Conservation (phyloP, 2,888 invertebrate genomes). For the Empis stercorea region DNA sequence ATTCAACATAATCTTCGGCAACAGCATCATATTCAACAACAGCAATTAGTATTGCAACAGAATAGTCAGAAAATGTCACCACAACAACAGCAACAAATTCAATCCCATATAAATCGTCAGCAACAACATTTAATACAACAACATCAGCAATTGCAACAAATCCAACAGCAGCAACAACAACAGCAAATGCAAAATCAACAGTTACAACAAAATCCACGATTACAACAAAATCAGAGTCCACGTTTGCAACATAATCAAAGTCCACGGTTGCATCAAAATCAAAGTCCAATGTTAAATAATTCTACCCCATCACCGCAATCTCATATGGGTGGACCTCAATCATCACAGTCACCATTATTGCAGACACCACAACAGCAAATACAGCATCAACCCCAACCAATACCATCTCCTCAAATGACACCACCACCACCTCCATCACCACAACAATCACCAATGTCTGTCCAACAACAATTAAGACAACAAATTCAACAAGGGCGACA, state of each 20-base stretch:
- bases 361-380: slow-evolving; percentile 1
- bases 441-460: slow-evolving; percentile 18
- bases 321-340: slow-evolving; percentile 29
- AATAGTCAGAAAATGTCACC: slow-evolving; percentile 5
- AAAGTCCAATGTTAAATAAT: slow-evolving; percentile 27
- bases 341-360: slow-evolving; percentile 24
- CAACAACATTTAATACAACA: slow-evolving; percentile 16
- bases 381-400: slow-evolving; percentile 6
- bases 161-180: slow-evolving; percentile 17
- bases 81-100: slow-evolving; percentile 9
- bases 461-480: slow-evolving; percentile 28
- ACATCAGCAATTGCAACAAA: slow-evolving; percentile 17
- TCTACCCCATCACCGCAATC: slow-evolving; percentile 27
- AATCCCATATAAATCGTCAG: slow-evolving; percentile 4
- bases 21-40: slow-evolving; percentile 7
- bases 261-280: slow-evolving; percentile 31
- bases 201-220: slow-evolving; percentile 30
- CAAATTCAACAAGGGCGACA: slow-evolving; percentile 24
- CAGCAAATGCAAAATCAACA: slow-evolving; percentile 22
- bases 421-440: slow-evolving; percentile 32
- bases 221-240: slow-evolving; percentile 20
- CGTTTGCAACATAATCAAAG: slow-evolving; percentile 26
- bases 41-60: slow-evolving; percentile 6
- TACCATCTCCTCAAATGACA: slow-evolving; percentile 34
- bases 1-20: slow-evolving; percentile 3